A percentile compares a stretch with the other conserved stretches of the same genome.
These are phyloP conservation scores for Dromiciops gliroides DNA, from an alignment of 2,113 vertebrate genomes.

Conservation along the genomic window DNA sequence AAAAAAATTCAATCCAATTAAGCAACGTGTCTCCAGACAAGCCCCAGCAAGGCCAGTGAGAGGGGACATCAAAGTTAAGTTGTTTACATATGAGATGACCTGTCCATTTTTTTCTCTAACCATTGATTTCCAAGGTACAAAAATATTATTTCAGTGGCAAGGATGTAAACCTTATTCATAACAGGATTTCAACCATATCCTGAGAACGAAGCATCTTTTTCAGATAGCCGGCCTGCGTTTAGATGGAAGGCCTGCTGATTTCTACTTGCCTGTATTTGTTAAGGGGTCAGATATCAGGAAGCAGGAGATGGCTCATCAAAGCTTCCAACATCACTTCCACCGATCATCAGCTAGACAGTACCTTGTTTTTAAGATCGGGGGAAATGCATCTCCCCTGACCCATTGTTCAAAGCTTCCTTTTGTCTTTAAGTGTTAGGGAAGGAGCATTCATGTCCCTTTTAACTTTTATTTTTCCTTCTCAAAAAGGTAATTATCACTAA, in stretches of 20 bases:
- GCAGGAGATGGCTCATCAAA: conserved; percentile 99
- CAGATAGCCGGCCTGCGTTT: conserved; percentile 85
- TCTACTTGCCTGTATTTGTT: conserved; percentile 88
- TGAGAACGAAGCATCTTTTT: conserved; percentile 90
- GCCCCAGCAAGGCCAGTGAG: conserved; percentile 71
- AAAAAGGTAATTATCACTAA: conserved; percentile 90
- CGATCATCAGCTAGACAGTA: conserved; percentile 91
- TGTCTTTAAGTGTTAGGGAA: conserved; percentile 90
- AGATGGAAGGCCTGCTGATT: conserved; percentile 87
- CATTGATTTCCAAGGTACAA: conserved; percentile 91
- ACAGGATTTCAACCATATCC: conserved; percentile 99
- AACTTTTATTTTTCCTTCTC: conserved; percentile 82
- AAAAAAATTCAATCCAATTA: conserved; percentile 58
- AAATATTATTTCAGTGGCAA: conserved; percentile 96
- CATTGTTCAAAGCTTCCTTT: conserved; percentile 98
- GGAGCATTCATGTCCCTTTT: conserved; percentile 85
- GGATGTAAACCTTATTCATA: conserved; percentile 99
- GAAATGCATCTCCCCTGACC: conserved; percentile 99
- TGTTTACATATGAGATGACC: conserved; percentile 85
- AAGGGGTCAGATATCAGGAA: conserved; percentile 99
- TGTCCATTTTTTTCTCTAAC: conserved; percentile 78
- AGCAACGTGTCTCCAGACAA: conserved; percentile 61
- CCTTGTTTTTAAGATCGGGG: conserved; percentile 92
- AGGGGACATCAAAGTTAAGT: conserved; percentile 83
- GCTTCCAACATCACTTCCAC: conserved; percentile 85